These are phyloP conservation scores for Zaprionus taronus DNA, from an alignment of 1,140 invertebrate genomes.

Conservation along the genomic window DNA sequence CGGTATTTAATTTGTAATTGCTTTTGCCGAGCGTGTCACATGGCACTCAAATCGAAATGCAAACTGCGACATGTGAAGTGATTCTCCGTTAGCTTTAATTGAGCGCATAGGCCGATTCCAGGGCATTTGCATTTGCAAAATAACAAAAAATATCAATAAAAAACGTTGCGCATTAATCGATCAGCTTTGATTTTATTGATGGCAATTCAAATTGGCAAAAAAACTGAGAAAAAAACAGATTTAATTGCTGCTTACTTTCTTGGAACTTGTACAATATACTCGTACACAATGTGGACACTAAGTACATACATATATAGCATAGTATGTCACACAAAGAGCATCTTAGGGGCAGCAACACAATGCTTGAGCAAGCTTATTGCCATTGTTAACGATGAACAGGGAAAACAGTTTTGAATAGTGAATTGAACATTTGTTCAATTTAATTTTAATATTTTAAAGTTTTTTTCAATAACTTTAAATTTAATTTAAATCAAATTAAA, in stretches of 20 bases:
- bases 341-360: neutral
- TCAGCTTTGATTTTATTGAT: constrained; percentile 5
- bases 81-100: constrained; percentile 52
- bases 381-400: neutral
- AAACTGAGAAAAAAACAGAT: neutral
- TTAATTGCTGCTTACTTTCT: neutral
- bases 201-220: neutral
- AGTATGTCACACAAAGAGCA: neutral
- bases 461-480: neutral
- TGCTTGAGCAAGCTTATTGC: neutral
- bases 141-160: neutral
- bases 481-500: neutral
- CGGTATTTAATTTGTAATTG: constrained; percentile 80
- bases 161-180: neutral
- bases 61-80: neutral
- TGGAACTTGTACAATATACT: neutral
- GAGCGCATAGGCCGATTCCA: constrained; percentile 50
- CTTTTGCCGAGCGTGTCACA: constrained; percentile 63
- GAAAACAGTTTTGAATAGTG: neutral
- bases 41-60: constrained; percentile 39
- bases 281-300: neutral
- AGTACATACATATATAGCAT: no score
- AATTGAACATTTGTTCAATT: no score
- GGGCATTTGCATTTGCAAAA: constrained; percentile 20
- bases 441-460: neutral